A percentile compares a stretch with the other conserved stretches of the same genome.
These are phyloP conservation scores for Synergus umbraculus DNA, from an alignment of 2,888 invertebrate species.

Conservation along the genomic window DNA sequence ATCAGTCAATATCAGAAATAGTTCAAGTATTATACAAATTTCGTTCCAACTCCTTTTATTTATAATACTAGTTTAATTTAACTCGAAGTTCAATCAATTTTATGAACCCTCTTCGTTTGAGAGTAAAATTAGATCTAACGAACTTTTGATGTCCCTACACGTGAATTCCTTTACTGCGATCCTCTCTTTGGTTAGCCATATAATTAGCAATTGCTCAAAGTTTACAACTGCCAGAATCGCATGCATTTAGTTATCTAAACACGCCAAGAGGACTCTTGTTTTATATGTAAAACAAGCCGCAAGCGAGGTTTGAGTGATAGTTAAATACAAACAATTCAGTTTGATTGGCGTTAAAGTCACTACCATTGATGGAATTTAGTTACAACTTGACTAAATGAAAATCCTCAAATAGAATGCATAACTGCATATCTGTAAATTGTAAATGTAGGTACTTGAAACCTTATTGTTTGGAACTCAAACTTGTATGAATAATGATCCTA, in stretches of 20 bases:
- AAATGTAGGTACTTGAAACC: too few relatives aligned
- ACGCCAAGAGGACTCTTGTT: not conserved
- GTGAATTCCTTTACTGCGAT: not conserved
- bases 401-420: not conserved
- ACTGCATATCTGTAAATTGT: not conserved
- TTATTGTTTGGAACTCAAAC: not conserved
- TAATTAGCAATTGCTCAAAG: constrained; percentile 33
- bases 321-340: constrained; percentile 34
- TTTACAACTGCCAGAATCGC: constrained; percentile 2
- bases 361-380: constrained; percentile 12
- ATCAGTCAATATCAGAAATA: not conserved
- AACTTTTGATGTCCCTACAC: not conserved
- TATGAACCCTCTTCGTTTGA: not conserved
- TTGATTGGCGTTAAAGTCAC: constrained; percentile 36
- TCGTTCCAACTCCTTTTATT: not conserved
- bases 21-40: not conserved
- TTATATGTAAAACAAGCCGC: constrained; percentile 29
- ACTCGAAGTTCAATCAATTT: not conserved
- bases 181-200: constrained; percentile 22
- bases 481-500: too few relatives aligned
- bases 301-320: constrained; percentile 31
- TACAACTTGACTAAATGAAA: constrained; percentile 5
- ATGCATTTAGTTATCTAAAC: constrained; percentile 21
- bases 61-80: not conserved
- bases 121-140: not conserved